Evolutionary conservation across 2,888 invertebrate species (phyloP), one percentile per base, ranked within the genome.

Genomic region (Chrysolina americana): DNA sequence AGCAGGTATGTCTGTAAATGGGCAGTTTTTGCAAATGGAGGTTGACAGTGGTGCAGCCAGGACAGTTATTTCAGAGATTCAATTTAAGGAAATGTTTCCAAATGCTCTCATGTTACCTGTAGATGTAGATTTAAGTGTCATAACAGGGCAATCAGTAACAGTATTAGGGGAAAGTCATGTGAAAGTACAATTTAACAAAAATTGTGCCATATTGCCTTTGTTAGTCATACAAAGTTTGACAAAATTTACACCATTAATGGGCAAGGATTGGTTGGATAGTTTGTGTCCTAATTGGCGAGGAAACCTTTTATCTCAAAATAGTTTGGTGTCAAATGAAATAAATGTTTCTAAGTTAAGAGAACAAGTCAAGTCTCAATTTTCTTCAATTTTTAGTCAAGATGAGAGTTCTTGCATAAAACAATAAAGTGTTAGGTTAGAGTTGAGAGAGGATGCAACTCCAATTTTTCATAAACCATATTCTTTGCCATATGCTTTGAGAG

Each of bases 401-500:
- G 56, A 56, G 13, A 56, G 56, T 28, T 56, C 56, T 56, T 56
- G 23, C 5, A 56, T 56, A 56, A 56, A 21, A 56, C 13, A 23
- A 65, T 65, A 41, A 21, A 65, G 41, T 44, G 65, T 65, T 19
- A 65, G 23, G 19, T 41, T 21, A 41, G 47, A 41, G 41, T 21
- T 65, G 65, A 65, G 41, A 65, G 64, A 74, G 17, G 41, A 53
- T 64, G 56, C 44, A 0, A 65, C 47, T 9, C 68, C 74, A 19
- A 63, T 68, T 13, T 66, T 70, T 17, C 44, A 70, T 41, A 68
- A 68, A 48, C 41, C 68, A 50, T 74, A 74, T 44, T 23, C 36
- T 48, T 53, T 36, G 44, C 70, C 74, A 41, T 71, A 56, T 71
- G 70, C 71, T 1, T 15, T 74, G 6, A 70, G 62, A 65, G 65